A percentile compares a stretch with the other conserved stretches of the same genome.
These are phyloP conservation scores for Stegophylla sp. DNA, from an alignment of 2,888 invertebrate genomes.

Conservation along the genomic window DNA sequence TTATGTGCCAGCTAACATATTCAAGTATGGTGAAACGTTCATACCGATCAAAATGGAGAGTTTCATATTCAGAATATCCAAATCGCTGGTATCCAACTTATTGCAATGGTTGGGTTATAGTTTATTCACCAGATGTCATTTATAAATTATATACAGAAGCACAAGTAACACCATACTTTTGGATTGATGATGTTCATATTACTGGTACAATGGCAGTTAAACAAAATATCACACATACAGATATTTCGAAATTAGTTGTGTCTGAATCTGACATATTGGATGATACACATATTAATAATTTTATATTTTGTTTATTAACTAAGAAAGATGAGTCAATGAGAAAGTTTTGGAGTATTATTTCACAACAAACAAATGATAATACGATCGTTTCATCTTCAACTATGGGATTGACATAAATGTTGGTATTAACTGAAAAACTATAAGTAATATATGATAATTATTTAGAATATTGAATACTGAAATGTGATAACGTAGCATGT, in stretches of 20 bases:
- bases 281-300: conserved; percentile 36
- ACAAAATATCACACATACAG: conserved; percentile 50
- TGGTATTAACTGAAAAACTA: conserved; percentile 22
- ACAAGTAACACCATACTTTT: conserved; percentile 74
- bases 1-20: conserved; percentile 65
- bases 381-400: conserved; percentile 19
- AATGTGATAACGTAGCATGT: conserved; percentile 55
- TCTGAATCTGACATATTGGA: conserved; percentile 23
- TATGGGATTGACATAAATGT: conserved; percentile 1
- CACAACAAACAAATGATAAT: conserved; percentile 17
- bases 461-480: conserved; percentile 45
- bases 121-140: conserved; percentile 73
- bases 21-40: conserved; percentile 47
- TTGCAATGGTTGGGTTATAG: conserved; percentile 77
- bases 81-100: conserved; percentile 75
- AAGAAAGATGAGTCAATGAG: conserved; percentile 31
- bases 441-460: conserved; percentile 8
- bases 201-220: conserved; percentile 68
- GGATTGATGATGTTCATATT: conserved; percentile 84
- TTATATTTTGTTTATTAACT: conserved; percentile 43
- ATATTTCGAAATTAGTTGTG: conserved; percentile 32
- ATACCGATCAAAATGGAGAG: conserved; percentile 79
- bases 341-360: conserved; percentile 33
- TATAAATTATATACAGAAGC: conserved; percentile 70
- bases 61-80: conserved; percentile 73